Conservation (phyloP, 2,888 invertebrate genomes). For the Opisthograptis luteolata region DNA sequence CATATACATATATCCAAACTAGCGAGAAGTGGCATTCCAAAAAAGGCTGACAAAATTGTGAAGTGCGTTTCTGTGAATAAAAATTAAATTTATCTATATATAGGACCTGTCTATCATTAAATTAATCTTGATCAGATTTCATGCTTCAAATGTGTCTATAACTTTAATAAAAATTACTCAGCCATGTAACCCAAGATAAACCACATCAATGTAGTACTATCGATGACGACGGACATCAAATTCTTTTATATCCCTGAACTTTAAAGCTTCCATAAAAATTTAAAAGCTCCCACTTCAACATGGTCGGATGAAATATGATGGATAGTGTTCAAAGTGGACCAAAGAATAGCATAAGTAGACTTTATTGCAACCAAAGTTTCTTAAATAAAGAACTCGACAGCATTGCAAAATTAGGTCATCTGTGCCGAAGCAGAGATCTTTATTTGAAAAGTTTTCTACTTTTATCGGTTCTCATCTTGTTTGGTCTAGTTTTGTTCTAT, state of each 20-base stretch:
- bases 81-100: no score
- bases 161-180: no score
- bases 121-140: no score
- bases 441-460: constrained; percentile 54
- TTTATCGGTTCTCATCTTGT: constrained; percentile 43
- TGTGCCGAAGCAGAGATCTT: constrained; percentile 51
- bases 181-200: no score
- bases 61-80: no score
- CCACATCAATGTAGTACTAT: background rate
- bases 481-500: constrained; percentile 37
- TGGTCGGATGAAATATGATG: constrained; percentile 20
- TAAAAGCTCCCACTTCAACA: constrained; percentile 14
- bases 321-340: constrained; percentile 20
- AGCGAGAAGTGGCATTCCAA: no score
- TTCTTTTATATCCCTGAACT: constrained; percentile 13
- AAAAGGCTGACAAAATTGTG: no score
- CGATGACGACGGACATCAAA: constrained; percentile 10
- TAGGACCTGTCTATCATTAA: no score
- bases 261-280: constrained; percentile 15
- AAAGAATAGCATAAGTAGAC: constrained; percentile 29
- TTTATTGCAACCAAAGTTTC: constrained; percentile 38
- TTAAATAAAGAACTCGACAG: constrained; percentile 41
- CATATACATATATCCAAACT: no score
- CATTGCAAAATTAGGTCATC: constrained; percentile 57
- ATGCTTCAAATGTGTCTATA: no score